phyloP scores from a whole-genome alignment of 2,797 vertebrate genomes.

The Momotus momota region DNA sequence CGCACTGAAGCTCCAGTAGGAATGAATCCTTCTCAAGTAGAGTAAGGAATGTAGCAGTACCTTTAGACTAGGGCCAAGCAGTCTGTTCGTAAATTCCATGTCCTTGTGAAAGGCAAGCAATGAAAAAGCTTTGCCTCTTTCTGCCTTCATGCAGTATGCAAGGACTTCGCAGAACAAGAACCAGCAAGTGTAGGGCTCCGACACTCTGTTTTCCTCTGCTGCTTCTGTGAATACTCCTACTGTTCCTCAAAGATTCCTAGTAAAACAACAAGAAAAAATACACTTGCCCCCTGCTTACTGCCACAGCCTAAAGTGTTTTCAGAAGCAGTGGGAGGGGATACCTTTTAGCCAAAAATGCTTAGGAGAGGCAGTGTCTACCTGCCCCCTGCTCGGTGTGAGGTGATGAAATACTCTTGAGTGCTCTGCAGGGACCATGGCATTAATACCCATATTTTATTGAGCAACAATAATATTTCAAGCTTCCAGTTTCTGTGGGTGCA shows the following conservation, averaged over 20 bases:
- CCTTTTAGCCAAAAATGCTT: not conserved
- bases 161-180: not conserved
- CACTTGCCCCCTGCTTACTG: not conserved
- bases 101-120: not conserved
- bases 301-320: not conserved
- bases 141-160: accelerated
- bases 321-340: not conserved
- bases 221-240: not conserved
- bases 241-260: not conserved
- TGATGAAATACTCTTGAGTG: accelerated
- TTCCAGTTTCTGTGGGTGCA: not conserved
- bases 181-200: not conserved
- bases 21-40: not conserved
- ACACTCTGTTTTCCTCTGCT: not conserved
- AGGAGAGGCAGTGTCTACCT: not conserved
- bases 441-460: not conserved
- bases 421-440: not conserved
- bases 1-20: not conserved
- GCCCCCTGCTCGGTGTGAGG: not conserved
- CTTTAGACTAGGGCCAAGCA: not conserved
- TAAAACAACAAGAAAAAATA: not conserved
- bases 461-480: not conserved
- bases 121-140: not conserved
- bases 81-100: not conserved
- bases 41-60: not conserved